Evolutionary conservation across 2,888 invertebrate genomes (phyloP), one percentile per base, ranked within the genome.

Genomic region (Falcaria lacertinaria): DNA sequence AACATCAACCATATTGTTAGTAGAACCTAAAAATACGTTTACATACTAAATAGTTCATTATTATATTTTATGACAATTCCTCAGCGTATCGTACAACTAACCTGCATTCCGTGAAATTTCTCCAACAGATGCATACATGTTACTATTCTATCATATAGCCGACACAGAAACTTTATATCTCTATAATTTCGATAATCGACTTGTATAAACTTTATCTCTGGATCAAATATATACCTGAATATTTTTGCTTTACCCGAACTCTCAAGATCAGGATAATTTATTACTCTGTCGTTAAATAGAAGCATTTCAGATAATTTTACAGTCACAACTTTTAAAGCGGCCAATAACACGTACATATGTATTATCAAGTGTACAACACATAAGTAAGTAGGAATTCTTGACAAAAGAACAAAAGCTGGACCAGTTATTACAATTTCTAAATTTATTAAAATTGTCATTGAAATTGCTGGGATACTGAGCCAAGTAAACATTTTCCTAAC

Each of bases 1-100:
- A 82, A 81, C 69, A 78, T 74, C 40, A 70, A 48, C 82, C 80
- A 82, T 35, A 74, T 69, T 7, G 59, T 64, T 8, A 77, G 39
- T 16, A 75, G 41, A 6, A 73, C 52, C 76, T 76, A 52, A 33
- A 70, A 68, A 19, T 11, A 11, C 7, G 8, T 6, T 14, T 14
- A 13, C 15, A 15, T 14, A 14, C 4, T 14, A 2, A 13, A 4
- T 13, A 2, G n/a, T n/a, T 37, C 5, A 52, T n/a, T 36, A 43
- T 28, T 36, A 34, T 8, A 6, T 14, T 33, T 11, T 16, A 28
- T 35, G n/a, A 41, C 25, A 34, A 7, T 14, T 14, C 14, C 13
- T 28, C 16, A 8, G 37, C 13, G 11, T 34, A 4, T 41, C 33
- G 8, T 32, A 2, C 3, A 22, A n/a, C 6, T 45, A 54, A 70